Evolutionary conservation across 2,113 vertebrate species (phyloP).

Genomic region (Ciconia maguari): DNA sequence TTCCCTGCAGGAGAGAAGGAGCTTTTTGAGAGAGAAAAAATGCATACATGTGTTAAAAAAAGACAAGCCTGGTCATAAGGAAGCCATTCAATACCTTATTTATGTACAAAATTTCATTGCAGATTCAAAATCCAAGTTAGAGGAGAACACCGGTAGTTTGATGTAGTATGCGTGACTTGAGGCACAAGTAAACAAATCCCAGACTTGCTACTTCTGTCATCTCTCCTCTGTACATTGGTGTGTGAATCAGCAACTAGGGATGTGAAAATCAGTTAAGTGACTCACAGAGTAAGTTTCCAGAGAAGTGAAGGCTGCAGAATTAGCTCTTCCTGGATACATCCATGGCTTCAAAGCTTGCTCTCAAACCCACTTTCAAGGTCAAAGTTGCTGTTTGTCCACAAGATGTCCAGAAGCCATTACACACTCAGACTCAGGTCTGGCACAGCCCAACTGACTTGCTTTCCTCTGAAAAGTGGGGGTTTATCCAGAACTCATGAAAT

Average conservation of each 20-base stretch:
- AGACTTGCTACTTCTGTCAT: not conserved
- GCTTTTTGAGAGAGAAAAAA: not conserved
- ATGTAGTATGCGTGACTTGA: not conserved
- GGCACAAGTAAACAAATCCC: not conserved
- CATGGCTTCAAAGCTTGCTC: not conserved
- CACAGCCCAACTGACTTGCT: not conserved
- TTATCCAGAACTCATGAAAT: not conserved
- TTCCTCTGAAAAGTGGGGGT: not conserved
- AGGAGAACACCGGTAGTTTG: not conserved
- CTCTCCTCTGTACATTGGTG: not conserved
- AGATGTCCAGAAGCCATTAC: not conserved
- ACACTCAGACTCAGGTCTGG: not conserved
- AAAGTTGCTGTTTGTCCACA: not conserved
- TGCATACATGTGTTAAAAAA: not conserved
- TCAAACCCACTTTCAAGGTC: not conserved
- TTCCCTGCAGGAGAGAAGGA: not conserved
- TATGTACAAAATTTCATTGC: not conserved
- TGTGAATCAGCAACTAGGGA: not conserved
- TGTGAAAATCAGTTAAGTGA: not conserved
- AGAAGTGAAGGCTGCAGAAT: not conserved
- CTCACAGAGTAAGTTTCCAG: not conserved
- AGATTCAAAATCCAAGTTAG: not conserved
- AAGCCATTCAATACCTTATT: not conserved
- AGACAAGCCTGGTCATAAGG: not conserved
- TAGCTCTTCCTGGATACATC: not conserved